Percentiles rank a stretch among this genome's conserved stretches.
Conservation (phyloP, 1,140 invertebrate genomes). For the Brachionus plicatilis region DNA sequence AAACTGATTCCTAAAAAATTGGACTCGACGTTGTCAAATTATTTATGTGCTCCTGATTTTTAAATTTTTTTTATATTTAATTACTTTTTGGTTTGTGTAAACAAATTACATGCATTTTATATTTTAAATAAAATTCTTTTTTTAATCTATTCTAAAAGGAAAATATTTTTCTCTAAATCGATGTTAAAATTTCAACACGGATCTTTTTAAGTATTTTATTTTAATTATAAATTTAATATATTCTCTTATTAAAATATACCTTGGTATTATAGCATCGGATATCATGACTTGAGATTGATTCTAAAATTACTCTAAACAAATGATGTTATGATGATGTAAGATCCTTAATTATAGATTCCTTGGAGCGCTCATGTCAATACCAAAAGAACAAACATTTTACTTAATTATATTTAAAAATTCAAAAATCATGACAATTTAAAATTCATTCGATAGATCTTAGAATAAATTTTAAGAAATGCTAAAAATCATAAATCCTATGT, state of each 20-base stretch:
- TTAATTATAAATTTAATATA: background rate
- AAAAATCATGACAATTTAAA: background rate
- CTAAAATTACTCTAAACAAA: conserved; percentile 1
- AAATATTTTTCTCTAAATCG: background rate
- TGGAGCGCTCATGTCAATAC: background rate
- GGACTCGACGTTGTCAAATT: conserved; percentile 16
- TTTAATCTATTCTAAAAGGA: background rate
- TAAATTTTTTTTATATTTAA: background rate
- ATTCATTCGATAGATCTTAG: background rate
- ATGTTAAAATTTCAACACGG: background rate
- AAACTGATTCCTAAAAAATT: conserved; percentile 1
- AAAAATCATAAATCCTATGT: no score
- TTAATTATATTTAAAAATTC: background rate
- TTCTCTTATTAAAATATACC: background rate
- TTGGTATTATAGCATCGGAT: background rate
- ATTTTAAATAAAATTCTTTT: background rate
- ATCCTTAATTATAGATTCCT: background rate
- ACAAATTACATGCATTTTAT: background rate
- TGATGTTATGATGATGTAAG: background rate
- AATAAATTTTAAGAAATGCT: background rate
- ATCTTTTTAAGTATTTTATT: background rate
- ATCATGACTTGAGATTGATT: conserved; percentile 1
- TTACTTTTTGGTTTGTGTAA: background rate
- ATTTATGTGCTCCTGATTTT: background rate
- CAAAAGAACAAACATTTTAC: background rate